Base-by-base conservation (phyloP, 2,888 invertebrate genomes). In the Andrena hattorfiana region DNA sequence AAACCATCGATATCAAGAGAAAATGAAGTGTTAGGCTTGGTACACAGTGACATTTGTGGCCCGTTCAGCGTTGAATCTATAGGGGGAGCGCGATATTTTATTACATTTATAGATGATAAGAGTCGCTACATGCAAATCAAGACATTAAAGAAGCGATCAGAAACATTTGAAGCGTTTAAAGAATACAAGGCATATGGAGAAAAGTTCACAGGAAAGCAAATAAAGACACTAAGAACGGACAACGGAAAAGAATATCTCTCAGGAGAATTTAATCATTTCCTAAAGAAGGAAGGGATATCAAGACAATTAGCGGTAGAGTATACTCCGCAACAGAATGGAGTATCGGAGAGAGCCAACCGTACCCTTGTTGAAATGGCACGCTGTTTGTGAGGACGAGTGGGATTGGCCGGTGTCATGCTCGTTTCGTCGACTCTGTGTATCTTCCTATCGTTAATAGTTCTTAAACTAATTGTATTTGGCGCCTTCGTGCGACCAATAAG, bases 311-410 rank as follows among this genome's bases (percentile, higher is more conserved):
- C 88, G 0, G 79, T 88, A 0, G 84, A 89, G 1, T 88, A 92
- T 56, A 90, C 85, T 1, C 91, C 91, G 0, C 83, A 92, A 63
- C 87, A 90, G 63, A 93, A 92, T 83, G 91, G 89, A 4, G 83
- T 87, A 6, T 87, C 91, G 0, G 92, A 93, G 67, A 54, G 91
- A 6, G 64, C 86, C 2, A 92, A 91, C 51, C 66, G 89, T 0
- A 93, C 91, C 0, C 26, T 92, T 0, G 86, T 91, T 6, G 90
- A 91, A 32, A 85, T 84, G 70, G 90, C 91, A 7, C 64, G 90
- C n/a, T n/a, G n/a, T n/a, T n/a, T n/a, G n/a, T n/a, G n/a, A n/a
- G n/a, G n/a, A n/a, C n/a, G n/a, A n/a, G n/a, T n/a, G n/a, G n/a
- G n/a, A n/a, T n/a, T n/a, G n/a, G n/a, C n/a, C n/a, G n/a, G n/a